These are phyloP conservation scores for Chaetodon trifasciatus DNA, from an alignment of 2,797 vertebrate genomes.

Conservation along the genomic window DNA sequence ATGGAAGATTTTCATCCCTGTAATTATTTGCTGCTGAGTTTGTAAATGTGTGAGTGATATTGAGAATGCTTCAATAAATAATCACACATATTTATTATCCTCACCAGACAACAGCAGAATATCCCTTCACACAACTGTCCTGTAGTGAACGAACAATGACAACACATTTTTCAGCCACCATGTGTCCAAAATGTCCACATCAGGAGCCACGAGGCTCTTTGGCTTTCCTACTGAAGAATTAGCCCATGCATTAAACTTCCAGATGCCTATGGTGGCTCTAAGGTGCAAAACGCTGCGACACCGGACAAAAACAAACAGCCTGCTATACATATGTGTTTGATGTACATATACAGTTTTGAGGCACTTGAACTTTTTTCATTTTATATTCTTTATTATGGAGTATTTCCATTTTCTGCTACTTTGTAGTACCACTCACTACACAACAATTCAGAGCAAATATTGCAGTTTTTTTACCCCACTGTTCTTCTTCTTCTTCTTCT, in stretches of 20 bases:
- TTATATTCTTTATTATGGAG: no score
- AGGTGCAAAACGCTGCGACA: neutral
- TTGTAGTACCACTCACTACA: no score
- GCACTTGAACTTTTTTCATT: no score
- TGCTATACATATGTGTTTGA: no score
- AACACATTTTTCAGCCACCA: conserved; percentile 80
- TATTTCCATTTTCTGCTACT: no score
- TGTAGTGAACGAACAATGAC: neutral
- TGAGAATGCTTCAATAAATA: conserved; percentile 8
- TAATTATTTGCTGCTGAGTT: conserved; percentile 44
- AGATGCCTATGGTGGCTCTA: conserved; percentile 77
- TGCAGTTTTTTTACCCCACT: no score
- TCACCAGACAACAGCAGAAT: neutral
- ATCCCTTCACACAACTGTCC: neutral
- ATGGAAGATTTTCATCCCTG: conserved; percentile 21
- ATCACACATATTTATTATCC: neutral
- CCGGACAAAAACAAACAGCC: neutral
- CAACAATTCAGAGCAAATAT: no score
- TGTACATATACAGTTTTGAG: no score
- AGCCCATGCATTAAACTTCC: conserved; percentile 91
- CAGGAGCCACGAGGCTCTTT: conserved; percentile 82
- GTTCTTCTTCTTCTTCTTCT: no score
- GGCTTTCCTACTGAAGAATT: conserved; percentile 91
- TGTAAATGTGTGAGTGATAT: conserved; percentile 15
- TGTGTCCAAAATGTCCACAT: conserved; percentile 85